Evolutionary conservation across 2,888 invertebrate genomes (phyloP).

Genomic region (Caradrina clavipalpis): DNA sequence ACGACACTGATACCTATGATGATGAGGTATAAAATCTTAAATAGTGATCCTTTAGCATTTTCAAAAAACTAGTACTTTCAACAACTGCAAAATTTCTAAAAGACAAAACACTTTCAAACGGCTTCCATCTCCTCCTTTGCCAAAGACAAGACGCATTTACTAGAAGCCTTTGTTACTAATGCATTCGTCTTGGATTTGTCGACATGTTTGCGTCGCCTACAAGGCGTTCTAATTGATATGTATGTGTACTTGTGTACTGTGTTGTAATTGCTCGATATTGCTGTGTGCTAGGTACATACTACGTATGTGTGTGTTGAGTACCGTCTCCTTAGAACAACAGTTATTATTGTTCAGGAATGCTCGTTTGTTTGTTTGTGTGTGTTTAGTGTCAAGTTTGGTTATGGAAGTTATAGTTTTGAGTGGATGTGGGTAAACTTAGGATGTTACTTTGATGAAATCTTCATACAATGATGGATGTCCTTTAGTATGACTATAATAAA

Average conservation of each 20-base stretch:
- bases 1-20: too few relatives aligned
- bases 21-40: too few relatives aligned
- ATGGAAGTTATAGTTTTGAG: neutral
- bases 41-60: too few relatives aligned
- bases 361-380: conserved; percentile 10
- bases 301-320: conserved; percentile 3
- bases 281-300: conserved; percentile 1
- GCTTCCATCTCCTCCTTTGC: conserved; percentile 12
- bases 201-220: conserved; percentile 42
- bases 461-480: neutral
- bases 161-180: conserved; percentile 39
- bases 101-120: neutral
- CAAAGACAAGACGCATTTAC: conserved; percentile 34
- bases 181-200: conserved; percentile 46
- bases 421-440: neutral
- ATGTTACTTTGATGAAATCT: neutral
- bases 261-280: conserved; percentile 32
- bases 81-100: conserved; percentile 1
- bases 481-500: too few relatives aligned
- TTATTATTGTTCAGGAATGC: conserved; percentile 8
- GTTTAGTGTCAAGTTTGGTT: neutral
- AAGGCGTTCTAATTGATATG: conserved; percentile 53
- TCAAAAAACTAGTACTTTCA: neutral
- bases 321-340: conserved; percentile 19
- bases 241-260: conserved; percentile 34